These are phyloP conservation scores for Cariama cristata DNA, from an alignment of 2,113 vertebrate species.

Conservation along the genomic window DNA sequence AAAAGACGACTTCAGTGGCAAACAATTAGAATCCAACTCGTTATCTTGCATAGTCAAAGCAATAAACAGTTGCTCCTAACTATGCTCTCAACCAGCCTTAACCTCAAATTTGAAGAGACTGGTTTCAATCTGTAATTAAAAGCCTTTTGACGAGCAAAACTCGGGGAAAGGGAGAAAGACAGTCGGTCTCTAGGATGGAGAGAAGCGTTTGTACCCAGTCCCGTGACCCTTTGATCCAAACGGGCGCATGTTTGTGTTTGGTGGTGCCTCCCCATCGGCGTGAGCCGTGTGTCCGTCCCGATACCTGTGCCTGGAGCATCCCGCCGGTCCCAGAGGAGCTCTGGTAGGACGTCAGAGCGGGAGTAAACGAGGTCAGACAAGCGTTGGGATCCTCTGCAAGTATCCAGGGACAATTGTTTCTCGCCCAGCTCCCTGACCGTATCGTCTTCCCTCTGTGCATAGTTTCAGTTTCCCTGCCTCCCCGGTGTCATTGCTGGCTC, in stretches of 20 bases:
- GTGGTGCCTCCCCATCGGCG: fast-evolving
- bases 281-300: fast-evolving
- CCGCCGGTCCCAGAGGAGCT: not conserved
- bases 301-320: not conserved
- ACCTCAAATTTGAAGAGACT: not conserved
- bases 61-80: conserved; percentile 14
- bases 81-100: not conserved
- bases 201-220: not conserved
- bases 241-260: fast-evolving
- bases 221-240: not conserved
- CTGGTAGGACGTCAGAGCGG: not conserved
- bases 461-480: not conserved
- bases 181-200: not conserved
- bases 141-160: not conserved
- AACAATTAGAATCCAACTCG: not conserved
- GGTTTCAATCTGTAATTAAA: conserved; percentile 38
- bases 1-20: not conserved
- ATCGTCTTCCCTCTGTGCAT: not conserved
- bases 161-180: not conserved
- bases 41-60: not conserved
- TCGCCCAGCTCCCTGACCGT: not conserved
- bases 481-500: not conserved
- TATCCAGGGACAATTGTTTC: not conserved
- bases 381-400: not conserved
- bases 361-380: conserved; percentile 7